These are phyloP conservation scores for Neosilurus mollespiculum DNA, from an alignment of 2,797 vertebrate genomes.

Conservation along the genomic window DNA sequence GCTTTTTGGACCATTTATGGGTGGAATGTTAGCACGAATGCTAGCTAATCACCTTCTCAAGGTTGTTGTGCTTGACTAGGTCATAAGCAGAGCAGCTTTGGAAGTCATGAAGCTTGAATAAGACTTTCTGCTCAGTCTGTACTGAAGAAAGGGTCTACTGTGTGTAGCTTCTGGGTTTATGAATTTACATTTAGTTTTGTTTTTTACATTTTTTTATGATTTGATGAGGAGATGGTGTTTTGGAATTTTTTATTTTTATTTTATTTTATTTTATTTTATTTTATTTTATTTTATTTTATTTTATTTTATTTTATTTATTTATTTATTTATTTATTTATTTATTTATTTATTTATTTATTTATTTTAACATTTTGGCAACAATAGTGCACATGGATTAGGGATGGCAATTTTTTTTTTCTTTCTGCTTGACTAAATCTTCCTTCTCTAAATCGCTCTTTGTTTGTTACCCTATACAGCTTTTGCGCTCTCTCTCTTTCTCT, in stretches of 20 bases:
- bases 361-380: too few species aligned
- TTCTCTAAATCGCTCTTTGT: not conserved
- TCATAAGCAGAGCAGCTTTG: constrained; percentile 25
- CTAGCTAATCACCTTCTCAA: constrained; percentile 76
- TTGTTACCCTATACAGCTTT: not conserved
- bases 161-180: constrained; percentile 21
- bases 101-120: constrained; percentile 17
- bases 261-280: too few species aligned
- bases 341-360: too few species aligned
- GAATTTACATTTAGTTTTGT: constrained; percentile 32
- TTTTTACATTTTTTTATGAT: constrained; percentile 21
- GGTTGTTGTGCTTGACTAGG: constrained; percentile 62
- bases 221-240: constrained; percentile 1
- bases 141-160: constrained; percentile 62
- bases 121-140: not conserved
- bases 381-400: too few species aligned
- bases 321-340: too few species aligned
- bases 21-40: constrained; percentile 70
- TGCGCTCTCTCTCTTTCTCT: constrained; percentile 32
- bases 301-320: too few species aligned
- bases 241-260: too few species aligned
- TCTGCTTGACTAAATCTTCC: constrained; percentile 61
- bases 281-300: too few species aligned
- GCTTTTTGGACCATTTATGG: constrained; percentile 69
- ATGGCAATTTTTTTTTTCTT: too few species aligned